Evolutionary conservation across 2,888 invertebrate species (phyloP).

Genomic region (Rotaria macrura): DNA sequence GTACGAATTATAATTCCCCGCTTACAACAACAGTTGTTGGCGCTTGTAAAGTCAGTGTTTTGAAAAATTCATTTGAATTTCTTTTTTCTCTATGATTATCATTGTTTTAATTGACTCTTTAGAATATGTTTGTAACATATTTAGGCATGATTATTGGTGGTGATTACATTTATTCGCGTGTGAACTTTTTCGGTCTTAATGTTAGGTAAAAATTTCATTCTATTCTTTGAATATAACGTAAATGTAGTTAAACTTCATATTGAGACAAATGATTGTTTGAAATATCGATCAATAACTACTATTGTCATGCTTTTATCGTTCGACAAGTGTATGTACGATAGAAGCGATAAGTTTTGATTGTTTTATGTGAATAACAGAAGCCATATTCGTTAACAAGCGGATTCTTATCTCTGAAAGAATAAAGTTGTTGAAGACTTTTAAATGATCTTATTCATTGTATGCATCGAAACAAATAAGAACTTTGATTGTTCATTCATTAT

Average conservation of each 20-base stretch:
- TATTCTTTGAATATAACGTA: too few species aligned
- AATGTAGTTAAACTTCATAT: too few species aligned
- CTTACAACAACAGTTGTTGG: slow-evolving; percentile 95
- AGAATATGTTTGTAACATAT: slow-evolving; percentile 89
- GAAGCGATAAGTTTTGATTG: neutral
- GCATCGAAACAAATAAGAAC: neutral
- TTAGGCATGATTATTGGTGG: slow-evolving; percentile 94
- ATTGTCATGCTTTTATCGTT: too few species aligned
- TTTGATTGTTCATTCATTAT: too few species aligned
- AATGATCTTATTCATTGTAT: neutral
- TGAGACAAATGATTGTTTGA: too few species aligned
- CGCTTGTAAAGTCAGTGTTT: slow-evolving; percentile 69
- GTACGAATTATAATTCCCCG: slow-evolving; percentile 89
- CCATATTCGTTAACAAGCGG: neutral
- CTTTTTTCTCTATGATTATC: too few species aligned
- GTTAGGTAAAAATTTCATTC: slow-evolving; percentile 56
- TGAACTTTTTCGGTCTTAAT: slow-evolving; percentile 89
- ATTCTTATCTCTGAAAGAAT: neutral
- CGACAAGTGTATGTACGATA: too few species aligned
- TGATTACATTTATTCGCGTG: slow-evolving; percentile 84
- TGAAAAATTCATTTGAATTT: too few species aligned
- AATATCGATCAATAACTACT: too few species aligned
- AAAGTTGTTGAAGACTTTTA: neutral
- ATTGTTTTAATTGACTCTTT: too few species aligned
- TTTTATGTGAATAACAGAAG: neutral